phyloP scores from a whole-genome alignment of 2,113 vertebrate species.

The Gymnobelideus leadbeateri region DNA sequence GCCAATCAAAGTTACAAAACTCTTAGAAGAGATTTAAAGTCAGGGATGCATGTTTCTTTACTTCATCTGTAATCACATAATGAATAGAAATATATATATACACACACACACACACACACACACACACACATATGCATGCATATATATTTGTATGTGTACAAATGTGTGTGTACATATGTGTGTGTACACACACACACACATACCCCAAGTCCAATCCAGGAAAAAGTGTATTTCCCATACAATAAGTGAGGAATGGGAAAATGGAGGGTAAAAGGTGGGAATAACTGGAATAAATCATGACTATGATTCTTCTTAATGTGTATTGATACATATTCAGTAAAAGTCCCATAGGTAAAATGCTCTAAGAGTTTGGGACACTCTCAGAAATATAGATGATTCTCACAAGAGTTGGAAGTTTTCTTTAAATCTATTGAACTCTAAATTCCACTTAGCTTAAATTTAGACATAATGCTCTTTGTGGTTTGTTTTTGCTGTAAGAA shows the following conservation, averaged over 20 bases:
- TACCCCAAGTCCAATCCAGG: neutral
- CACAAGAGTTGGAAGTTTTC: neutral
- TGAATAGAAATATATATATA: too few species aligned
- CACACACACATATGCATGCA: too few species aligned
- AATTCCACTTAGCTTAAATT: neutral
- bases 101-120: too few species aligned
- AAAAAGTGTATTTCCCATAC: neutral
- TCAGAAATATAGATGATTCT: neutral
- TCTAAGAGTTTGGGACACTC: neutral
- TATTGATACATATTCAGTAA: neutral
- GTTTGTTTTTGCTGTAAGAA: neutral
- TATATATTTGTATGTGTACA: too few species aligned
- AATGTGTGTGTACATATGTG: too few species aligned
- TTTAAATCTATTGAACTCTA: neutral
- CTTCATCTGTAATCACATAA: neutral
- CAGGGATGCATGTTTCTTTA: neutral
- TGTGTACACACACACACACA: too few species aligned
- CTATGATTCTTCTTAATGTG: neutral
- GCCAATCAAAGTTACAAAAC: neutral
- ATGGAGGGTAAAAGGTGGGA: neutral
- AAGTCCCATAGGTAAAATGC: neutral
- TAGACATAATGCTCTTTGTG: neutral
- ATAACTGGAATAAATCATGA: neutral
- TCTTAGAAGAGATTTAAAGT: neutral
- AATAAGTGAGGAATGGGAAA: too few species aligned